Base-by-base conservation (phyloP, 1,140 invertebrate species). In the Microplitis mediator region DNA sequence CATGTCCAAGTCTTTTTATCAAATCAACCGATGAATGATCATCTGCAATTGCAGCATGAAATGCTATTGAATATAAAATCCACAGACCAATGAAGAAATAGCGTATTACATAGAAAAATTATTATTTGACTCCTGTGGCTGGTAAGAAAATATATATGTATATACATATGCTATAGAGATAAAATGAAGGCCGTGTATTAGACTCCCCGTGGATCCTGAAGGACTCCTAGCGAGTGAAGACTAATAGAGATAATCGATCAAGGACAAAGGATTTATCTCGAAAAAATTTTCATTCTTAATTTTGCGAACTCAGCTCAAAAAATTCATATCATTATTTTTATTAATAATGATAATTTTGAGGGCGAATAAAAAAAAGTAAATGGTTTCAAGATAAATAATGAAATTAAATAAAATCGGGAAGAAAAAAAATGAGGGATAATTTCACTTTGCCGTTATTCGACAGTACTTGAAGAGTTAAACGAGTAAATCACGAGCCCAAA, bases 221-320 rank as follows among this genome's bases (percentile, higher is more conserved):
- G 16, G 63, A 65, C 36, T 45, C 63, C 36, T 65, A 51, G 58
- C 9, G 36, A 58, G 54, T 45, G 35, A 45, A 71, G 50, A 50
- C 61, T 71, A 54, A 71, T 64, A 9, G 50, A 52, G 69, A 52
- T 50, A 71, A 71, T 71, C 69, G 69, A 71, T 71, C 69, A 71
- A 64, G 61, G 60, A 71, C 69, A 71, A 71, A 71, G 61, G 50
- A 64, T 63, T 4, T 51, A 62, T 36, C 50, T 11, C 5, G 11
- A 45, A 23, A 23, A 62, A 61, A 45, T 60, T 31, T 0, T 8
- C 36, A 36, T 58, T 36, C 23, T 39, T 66, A 52, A 45, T 23
- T 60, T 32, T 11, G 31, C 23, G 2, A 23, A 23, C 1, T 23
- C 58, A 34, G 11, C 23, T 11, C 23, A 61, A 31, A 11, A 39